These are phyloP conservation scores for Elanus axillaris DNA, from an alignment of 2,113 vertebrate genomes.

Conservation along the genomic window DNA sequence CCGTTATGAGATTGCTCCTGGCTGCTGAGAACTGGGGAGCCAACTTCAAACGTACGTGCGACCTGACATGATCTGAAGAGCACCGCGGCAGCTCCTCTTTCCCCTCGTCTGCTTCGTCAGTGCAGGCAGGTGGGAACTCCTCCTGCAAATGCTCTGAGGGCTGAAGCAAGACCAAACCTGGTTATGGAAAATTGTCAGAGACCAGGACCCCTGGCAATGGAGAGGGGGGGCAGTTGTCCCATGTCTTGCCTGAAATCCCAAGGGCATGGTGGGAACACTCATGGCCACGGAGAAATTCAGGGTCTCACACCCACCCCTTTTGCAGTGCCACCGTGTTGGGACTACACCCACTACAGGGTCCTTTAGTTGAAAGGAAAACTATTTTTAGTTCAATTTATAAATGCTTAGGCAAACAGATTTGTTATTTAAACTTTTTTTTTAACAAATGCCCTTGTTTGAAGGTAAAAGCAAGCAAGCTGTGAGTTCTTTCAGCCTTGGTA, in stretches of 20 bases:
- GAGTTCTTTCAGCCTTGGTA: neutral
- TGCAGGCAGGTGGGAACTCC: neutral
- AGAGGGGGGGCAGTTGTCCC: neutral
- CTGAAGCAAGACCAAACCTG: neutral
- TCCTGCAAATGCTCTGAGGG: neutral
- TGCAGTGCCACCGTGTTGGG: neutral
- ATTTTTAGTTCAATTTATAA: neutral
- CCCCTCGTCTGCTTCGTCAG: rapidly evolving
- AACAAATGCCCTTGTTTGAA: neutral
- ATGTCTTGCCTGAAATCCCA: neutral
- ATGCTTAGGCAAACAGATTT: neutral
- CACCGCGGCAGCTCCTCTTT: neutral
- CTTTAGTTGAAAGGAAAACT: neutral
- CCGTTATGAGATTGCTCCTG: neutral
- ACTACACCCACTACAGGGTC: rapidly evolving
- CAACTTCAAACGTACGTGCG: slow-evolving; percentile 43
- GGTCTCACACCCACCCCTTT: neutral
- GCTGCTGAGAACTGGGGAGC: neutral
- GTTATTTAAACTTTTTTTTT: neutral
- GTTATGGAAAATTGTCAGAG: neutral
- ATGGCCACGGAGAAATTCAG: neutral
- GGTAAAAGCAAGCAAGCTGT: neutral
- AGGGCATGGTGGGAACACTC: neutral
- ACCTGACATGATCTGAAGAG: slow-evolving; percentile 45
- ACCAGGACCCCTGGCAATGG: too few relatives aligned